Base-by-base conservation (phyloP, 2,888 invertebrate species). In the Leucophenga maculata region DNA sequence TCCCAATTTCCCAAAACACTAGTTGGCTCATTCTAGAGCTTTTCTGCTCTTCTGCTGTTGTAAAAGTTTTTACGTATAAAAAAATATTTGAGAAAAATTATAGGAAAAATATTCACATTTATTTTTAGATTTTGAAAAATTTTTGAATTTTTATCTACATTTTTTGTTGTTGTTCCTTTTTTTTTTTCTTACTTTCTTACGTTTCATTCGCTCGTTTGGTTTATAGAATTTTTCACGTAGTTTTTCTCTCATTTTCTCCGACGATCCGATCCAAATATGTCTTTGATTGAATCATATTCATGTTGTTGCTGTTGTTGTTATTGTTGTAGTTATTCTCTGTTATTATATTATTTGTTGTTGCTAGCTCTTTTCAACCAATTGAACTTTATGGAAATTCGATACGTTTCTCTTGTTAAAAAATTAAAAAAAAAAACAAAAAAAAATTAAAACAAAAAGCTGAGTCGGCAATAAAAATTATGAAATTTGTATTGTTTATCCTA, bases 191-290 rank as follows among this genome's bases (percentile, higher is more conserved):
- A 22, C 4, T 26, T 68, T 65, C 50, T 62, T 70, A 67, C 9
- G 18, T 52, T 54, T 44, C 9, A 18, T 52, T 54, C 32, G 65
- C 54, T 50, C 52, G 65, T 31, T 26, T 26, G 26, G 26, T 26
- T 26, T 26, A 3, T 26, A 26, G 26, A 26, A 26, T 26, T 26
- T 52, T n/a, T 16, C n/a, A 11, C 44, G 50, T 68, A 50, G 55
- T 71, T 75, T 75, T 75, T 72, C 74, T 76, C 78, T 79, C 82
- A 74, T 80, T 80, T 84, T 77, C 85, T 80, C 80, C 77, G 80
- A 78, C 85, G 83, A 85, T 82, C 88, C 85, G 83, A 85, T 82
- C 88, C 88, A 88, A 89, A 89, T 88, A 88, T 87, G 88, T 88
- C 87, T 87, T 84, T 83, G 83, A 85, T 87, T 83, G 83, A 79